Evolutionary conservation across 1,140 invertebrate species (phyloP).

Genomic region (Mya arenaria): DNA sequence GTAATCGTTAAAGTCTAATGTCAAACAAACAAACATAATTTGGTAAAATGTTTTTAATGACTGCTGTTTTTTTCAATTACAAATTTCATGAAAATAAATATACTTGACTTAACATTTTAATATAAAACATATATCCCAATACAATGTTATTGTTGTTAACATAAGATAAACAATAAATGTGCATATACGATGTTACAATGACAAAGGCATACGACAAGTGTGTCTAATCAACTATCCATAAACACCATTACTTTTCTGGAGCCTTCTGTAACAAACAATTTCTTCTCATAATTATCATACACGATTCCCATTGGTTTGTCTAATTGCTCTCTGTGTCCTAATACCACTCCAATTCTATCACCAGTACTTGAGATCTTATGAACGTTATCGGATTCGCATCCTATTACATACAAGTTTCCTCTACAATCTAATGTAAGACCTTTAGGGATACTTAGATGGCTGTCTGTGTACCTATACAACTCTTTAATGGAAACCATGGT

Average conservation of each 20-base stretch:
- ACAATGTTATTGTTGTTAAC: no score
- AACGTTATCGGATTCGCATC: slow-evolving; percentile 43
- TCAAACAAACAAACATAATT: no score
- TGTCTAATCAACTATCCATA: slow-evolving; percentile 31
- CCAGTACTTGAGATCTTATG: slow-evolving; percentile 38
- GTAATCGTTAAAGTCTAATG: no score
- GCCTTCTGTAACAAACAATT: slow-evolving; percentile 42
- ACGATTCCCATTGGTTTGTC: slow-evolving; percentile 41
- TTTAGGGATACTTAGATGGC: slow-evolving; percentile 36
- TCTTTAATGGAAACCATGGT: slow-evolving; percentile 20
- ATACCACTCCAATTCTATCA: slow-evolving; percentile 29
- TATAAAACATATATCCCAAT: no score
- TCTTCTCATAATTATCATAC: slow-evolving; percentile 28
- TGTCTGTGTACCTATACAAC: slow-evolving; percentile 24
- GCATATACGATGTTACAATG: no score
- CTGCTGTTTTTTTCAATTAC: no score
- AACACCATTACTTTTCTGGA: slow-evolving; percentile 48
- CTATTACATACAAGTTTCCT: slow-evolving; percentile 39
- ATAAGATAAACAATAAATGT: no score
- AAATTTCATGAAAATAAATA: no score
- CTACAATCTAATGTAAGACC: slow-evolving; percentile 11
- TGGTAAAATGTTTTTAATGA: no score
- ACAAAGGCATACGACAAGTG: no score
- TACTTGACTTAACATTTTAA: no score
- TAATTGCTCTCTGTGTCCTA: slow-evolving; percentile 12